These are phyloP conservation scores for Drosophila parthenogenetica DNA, from an alignment of 2,888 invertebrate species.

Conservation along the genomic window DNA sequence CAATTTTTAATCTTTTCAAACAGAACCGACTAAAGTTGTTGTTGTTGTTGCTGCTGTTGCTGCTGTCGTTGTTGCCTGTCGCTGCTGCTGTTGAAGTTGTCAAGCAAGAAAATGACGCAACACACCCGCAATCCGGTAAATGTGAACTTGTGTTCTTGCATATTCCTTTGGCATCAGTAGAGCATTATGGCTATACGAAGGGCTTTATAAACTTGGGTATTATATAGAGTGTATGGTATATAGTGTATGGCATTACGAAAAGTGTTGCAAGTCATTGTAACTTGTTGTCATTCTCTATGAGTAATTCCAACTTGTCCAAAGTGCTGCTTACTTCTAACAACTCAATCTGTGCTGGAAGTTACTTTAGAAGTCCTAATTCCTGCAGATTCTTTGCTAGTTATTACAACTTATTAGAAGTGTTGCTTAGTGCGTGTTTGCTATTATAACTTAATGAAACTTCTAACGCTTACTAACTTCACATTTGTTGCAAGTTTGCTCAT, in stretches of 20 bases:
- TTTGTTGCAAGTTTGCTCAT: no score
- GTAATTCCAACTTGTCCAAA: neutral
- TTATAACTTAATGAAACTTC: neutral
- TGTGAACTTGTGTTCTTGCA: slow-evolving; percentile 25
- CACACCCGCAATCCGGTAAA: slow-evolving; percentile 42
- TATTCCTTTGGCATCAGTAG: slow-evolving; percentile 10
- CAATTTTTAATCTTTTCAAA: slow-evolving; percentile 71
- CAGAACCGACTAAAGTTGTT: slow-evolving; percentile 45
- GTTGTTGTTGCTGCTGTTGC: slow-evolving; percentile 23
- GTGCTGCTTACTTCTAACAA: neutral
- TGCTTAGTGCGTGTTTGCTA: neutral
- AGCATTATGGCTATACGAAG: slow-evolving; percentile 7
- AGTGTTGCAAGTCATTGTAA: neutral
- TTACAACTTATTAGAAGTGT: neutral
- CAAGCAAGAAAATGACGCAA: slow-evolving; percentile 57
- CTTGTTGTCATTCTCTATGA: neutral
- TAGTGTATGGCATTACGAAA: neutral
- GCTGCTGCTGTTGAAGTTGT: slow-evolving; percentile 55
- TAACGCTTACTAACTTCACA: no score
- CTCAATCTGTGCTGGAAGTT: no score
- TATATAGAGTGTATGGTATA: neutral
- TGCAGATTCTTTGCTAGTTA: neutral
- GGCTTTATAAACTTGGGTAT: neutral
- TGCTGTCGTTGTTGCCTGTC: slow-evolving; percentile 32
- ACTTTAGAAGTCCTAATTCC: neutral